These are phyloP conservation scores for Stegastes partitus DNA, from an alignment of 2,113 vertebrate genomes.

Conservation along the genomic window DNA sequence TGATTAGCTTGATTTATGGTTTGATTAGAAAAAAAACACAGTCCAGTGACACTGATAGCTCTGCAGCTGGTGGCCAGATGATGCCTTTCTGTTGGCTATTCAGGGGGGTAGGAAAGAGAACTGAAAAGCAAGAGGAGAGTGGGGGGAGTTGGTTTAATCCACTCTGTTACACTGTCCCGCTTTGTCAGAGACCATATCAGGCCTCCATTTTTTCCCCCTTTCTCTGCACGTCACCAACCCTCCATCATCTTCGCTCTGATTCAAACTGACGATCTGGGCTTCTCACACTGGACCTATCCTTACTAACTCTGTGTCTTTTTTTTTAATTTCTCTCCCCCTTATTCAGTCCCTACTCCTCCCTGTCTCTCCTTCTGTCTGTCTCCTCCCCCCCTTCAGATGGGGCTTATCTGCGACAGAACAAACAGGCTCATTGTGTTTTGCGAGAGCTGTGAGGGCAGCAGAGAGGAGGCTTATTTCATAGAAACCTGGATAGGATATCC, in stretches of 20 bases:
- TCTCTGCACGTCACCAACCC: not conserved
- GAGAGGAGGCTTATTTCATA: conserved; percentile 43
- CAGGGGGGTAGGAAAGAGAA: not conserved
- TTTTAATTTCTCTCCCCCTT: not conserved
- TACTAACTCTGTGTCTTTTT: not conserved
- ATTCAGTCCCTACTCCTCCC: not conserved
- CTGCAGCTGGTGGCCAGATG: conserved; percentile 56
- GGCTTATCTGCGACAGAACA: conserved; percentile 69
- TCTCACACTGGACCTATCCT: conserved; percentile 2
- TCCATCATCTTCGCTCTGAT: conserved; percentile 14
- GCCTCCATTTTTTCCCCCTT: conserved; percentile 23
- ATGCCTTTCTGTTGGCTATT: conserved; percentile 41
- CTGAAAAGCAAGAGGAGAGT: not conserved
- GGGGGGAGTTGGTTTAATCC: conserved; percentile 59
- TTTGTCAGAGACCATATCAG: conserved; percentile 52
- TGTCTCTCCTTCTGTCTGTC: not conserved
- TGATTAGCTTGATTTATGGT: conserved; percentile 18
- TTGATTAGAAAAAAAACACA: not conserved
- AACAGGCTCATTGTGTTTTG: conserved; percentile 66
- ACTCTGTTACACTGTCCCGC: conserved; percentile 58
- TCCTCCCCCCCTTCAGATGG: conserved; percentile 3
- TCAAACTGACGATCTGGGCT: not conserved
- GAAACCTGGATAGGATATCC: conserved; percentile 57
- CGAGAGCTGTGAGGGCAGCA: conserved; percentile 31
- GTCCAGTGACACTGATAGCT: conserved; percentile 11